Conservation (phyloP, 2,113 vertebrate species). For the Heterotilapia buettikoferi region DNA sequence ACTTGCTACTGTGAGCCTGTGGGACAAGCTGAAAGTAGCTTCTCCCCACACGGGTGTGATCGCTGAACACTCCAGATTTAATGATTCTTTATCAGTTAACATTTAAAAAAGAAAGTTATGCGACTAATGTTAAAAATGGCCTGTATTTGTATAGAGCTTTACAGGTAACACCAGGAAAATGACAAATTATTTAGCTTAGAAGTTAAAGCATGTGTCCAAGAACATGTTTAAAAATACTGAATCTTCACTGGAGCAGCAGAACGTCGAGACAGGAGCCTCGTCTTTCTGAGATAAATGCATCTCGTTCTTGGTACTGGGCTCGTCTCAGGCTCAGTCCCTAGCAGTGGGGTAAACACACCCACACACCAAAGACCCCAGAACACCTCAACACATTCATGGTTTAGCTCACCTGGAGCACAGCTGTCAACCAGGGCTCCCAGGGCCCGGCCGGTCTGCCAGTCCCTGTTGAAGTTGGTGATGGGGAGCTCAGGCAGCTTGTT, state of each 20-base stretch:
- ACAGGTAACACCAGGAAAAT: neutral
- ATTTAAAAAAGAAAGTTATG: neutral
- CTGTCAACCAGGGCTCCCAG: conserved; percentile 77
- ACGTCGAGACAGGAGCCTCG: neutral
- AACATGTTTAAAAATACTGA: neutral
- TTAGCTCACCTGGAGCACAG: conserved; percentile 75
- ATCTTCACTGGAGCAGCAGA: neutral
- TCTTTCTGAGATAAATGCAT: neutral
- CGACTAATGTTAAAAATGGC: neutral
- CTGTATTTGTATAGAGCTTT: neutral
- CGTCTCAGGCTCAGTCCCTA: neutral
- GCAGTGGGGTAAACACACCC: neutral
- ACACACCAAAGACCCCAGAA: neutral
- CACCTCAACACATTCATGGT: neutral
- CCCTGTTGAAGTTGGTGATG: conserved; percentile 88
- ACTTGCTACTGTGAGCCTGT: neutral
- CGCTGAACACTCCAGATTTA: too few species aligned
- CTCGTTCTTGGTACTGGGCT: neutral
- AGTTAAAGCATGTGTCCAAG: neutral
- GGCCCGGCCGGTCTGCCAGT: conserved; percentile 76
- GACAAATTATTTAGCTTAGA: neutral
- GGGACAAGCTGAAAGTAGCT: neutral
- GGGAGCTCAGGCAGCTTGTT: conserved; percentile 79
- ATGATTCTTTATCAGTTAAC: neutral
- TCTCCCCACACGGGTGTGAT: neutral